Conservation (phyloP, 2,888 invertebrate genomes). For the Sepiola atlantica region DNA sequence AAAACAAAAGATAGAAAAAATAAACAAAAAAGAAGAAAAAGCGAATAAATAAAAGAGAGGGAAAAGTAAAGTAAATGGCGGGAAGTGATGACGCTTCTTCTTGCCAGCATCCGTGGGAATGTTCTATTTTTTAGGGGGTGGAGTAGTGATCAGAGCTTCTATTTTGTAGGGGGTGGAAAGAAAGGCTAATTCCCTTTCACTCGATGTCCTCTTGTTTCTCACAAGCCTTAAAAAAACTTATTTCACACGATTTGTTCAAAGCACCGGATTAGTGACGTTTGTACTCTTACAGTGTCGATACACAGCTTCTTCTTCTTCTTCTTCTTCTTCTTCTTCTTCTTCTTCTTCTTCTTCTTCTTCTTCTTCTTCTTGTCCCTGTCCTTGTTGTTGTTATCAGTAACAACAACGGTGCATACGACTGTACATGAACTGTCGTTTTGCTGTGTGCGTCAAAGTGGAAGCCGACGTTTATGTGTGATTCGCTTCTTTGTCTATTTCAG, state of each 20-base stretch:
- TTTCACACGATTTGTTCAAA: background rate
- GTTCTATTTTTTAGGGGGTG: background rate
- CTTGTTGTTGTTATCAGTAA: no score
- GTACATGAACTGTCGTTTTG: no score
- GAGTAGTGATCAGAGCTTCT: background rate
- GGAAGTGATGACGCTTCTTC: background rate
- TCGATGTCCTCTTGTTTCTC: background rate
- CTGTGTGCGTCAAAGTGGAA: background rate
- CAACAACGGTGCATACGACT: no score
- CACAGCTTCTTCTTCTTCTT: background rate
- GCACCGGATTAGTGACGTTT: background rate
- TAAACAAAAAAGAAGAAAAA: background rate
- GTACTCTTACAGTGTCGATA: background rate
- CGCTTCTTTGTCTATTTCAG: background rate
- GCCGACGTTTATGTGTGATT: background rate
- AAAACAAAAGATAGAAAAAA: background rate
- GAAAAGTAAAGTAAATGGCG: background rate
- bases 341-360: no score
- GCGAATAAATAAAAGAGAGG: background rate
- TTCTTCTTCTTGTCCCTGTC: no score
- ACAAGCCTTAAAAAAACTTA: background rate
- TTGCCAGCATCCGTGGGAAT: background rate
- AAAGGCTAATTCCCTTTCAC: background rate
- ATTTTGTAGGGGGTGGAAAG: background rate
- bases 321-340: no score